These are phyloP conservation scores for Macrosteles quadrilineatus DNA, from an alignment of 1,140 invertebrate species.

Conservation along the genomic window DNA sequence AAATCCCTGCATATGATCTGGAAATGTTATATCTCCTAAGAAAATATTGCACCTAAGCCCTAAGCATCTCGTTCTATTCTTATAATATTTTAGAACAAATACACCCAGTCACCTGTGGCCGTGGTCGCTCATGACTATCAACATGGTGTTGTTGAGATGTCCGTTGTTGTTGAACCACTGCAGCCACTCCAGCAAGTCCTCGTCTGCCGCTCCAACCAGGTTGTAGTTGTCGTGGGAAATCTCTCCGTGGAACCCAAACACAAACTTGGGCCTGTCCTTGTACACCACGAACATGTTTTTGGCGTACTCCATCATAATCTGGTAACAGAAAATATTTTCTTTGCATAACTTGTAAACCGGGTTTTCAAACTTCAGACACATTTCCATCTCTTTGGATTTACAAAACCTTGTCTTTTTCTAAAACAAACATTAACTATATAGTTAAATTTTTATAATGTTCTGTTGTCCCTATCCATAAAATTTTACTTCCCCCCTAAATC, in stretches of 20 bases:
- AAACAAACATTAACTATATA: neutral
- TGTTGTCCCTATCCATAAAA: too few species aligned
- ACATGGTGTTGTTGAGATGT: conserved; percentile 72
- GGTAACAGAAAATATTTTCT: too few species aligned
- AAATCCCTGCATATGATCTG: too few species aligned
- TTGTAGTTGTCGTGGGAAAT: conserved; percentile 88
- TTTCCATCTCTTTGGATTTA: conserved; percentile 18
- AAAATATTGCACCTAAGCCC: too few species aligned
- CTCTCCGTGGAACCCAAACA: conserved; percentile 85
- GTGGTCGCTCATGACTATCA: conserved; percentile 88
- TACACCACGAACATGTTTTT: conserved; percentile 62
- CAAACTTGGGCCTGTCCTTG: conserved; percentile 71
- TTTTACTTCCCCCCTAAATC: too few species aligned
- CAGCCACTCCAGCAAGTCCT: conserved; percentile 68
- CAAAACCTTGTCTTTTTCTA: neutral
- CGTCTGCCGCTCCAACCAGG: conserved; percentile 72
- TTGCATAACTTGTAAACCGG: too few species aligned
- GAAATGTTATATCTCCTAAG: too few species aligned
- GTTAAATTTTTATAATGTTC: too few species aligned
- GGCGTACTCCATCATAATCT: conserved; percentile 68
- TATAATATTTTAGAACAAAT: too few species aligned
- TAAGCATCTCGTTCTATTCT: too few species aligned
- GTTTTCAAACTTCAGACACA: neutral
- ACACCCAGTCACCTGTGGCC: conserved; percentile 83
- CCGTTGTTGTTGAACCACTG: conserved; percentile 59